A percentile compares a stretch with the other conserved stretches of the same genome.
These are phyloP conservation scores for Nematopogon swammerdamellus DNA, from an alignment of 2,888 invertebrate species.

Conservation along the genomic window DNA sequence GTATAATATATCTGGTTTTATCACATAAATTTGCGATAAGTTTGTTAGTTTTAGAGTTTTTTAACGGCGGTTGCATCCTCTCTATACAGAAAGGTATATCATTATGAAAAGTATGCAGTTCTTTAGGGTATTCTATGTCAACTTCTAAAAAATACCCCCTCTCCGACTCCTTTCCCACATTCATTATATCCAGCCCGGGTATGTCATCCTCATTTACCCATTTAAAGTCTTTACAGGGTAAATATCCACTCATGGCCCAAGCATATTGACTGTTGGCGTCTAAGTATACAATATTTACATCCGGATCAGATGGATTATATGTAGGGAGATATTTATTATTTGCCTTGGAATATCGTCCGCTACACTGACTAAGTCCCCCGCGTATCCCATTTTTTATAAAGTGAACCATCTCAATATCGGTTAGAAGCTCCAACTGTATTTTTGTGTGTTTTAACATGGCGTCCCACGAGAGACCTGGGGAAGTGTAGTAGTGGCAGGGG, in stretches of 20 bases:
- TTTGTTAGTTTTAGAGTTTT: conserved; percentile 6
- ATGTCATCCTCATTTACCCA: conserved; percentile 12
- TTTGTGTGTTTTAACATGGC: conserved; percentile 21
- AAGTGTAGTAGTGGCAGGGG: conserved; percentile 20
- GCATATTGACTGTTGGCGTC: conserved; percentile 17
- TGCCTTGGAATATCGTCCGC: conserved; percentile 18
- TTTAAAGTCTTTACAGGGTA: conserved; percentile 18
- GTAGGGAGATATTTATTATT: conserved; percentile 23
- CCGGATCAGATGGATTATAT: conserved; percentile 15
- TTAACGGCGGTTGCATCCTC: background rate
- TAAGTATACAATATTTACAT: conserved; percentile 16
- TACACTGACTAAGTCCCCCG: conserved; percentile 20
- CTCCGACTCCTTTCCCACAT: too few species aligned
- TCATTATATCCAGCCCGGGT: background rate
- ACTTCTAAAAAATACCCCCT: conserved; percentile 28
- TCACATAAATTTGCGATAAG: conserved; percentile 8
- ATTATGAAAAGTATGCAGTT: conserved; percentile 1
- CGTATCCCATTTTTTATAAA: conserved; percentile 19
- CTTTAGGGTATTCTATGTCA: conserved; percentile 26
- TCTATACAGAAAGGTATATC: conserved; percentile 3
- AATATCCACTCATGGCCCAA: conserved; percentile 10
- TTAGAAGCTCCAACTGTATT: conserved; percentile 19
- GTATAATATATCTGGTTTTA: conserved; percentile 14
- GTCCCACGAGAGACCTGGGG: conserved; percentile 21
- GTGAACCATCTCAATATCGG: conserved; percentile 20